Conservation (phyloP, 2,888 invertebrate genomes). For the Epsilonema sp. region DNA sequence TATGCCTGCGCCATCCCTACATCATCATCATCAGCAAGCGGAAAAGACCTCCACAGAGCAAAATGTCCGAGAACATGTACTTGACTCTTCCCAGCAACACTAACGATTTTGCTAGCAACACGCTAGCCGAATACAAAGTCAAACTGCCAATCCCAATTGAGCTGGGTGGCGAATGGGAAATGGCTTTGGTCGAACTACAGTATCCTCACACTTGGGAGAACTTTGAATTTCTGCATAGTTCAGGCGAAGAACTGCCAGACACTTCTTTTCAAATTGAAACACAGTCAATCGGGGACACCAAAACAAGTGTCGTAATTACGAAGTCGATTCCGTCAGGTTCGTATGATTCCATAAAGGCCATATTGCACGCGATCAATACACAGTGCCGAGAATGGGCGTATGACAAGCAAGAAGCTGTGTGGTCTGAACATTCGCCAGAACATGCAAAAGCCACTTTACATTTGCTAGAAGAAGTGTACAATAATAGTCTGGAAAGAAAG, state of each 20-base stretch:
- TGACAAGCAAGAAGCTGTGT: not conserved
- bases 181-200: not conserved
- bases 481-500: not conserved
- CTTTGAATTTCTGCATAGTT: too few relatives aligned
- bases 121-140: not conserved
- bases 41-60: too few relatives aligned
- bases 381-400: too few relatives aligned
- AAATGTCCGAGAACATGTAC: conserved; percentile 4
- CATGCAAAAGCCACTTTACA: too few relatives aligned
- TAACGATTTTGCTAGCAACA: not conserved
- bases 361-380: too few relatives aligned
- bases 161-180: conserved; percentile 4
- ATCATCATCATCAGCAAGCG: too few relatives aligned
- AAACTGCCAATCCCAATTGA: not conserved
- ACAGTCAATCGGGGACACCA: too few relatives aligned
- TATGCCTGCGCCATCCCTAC: not conserved
- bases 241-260: not conserved
- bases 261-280: too few relatives aligned
- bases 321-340: not conserved
- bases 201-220: not conserved
- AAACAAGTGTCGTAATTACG: too few relatives aligned
- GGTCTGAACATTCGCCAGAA: too few relatives aligned
- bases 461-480: too few relatives aligned
- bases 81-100: conserved; percentile 5
- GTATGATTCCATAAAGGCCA: not conserved